phyloP scores from a whole-genome alignment of 2,888 invertebrate species.

The Drosophila anceps region DNA sequence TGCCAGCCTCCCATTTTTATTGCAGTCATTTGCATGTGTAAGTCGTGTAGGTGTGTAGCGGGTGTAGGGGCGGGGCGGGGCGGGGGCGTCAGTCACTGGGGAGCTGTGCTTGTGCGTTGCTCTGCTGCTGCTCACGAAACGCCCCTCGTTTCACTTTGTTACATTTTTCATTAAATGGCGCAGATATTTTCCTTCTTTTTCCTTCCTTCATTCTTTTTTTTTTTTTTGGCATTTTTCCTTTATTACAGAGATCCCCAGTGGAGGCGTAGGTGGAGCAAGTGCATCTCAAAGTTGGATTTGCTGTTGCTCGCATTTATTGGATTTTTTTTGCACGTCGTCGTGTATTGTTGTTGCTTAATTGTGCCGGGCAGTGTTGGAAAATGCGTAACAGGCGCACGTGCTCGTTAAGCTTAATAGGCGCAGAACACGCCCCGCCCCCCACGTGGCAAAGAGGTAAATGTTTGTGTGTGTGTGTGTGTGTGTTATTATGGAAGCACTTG shows the following conservation, averaged over 20 bases:
- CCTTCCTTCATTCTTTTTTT: slow-evolving; percentile 4
- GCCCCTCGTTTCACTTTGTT: slow-evolving; percentile 45
- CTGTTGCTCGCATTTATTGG: slow-evolving; percentile 57
- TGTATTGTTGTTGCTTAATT: slow-evolving; percentile 55
- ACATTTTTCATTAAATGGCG: slow-evolving; percentile 71
- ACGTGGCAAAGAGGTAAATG: slow-evolving; percentile 53
- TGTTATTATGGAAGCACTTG: slow-evolving; percentile 25
- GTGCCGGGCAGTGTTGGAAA: slow-evolving; percentile 50
- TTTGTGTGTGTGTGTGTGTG: slow-evolving; percentile 22
- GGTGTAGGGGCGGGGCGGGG: neutral
- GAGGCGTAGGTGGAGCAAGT: slow-evolving; percentile 10
- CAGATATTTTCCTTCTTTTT: slow-evolving; percentile 31
- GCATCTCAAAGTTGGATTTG: slow-evolving; percentile 30
- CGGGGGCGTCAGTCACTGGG: slow-evolving; percentile 63
- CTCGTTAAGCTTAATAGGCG: slow-evolving; percentile 52
- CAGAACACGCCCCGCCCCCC: slow-evolving; percentile 52
- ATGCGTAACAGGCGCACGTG: slow-evolving; percentile 37
- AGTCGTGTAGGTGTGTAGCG: slow-evolving; percentile 20
- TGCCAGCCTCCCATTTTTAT: slow-evolving; percentile 70
- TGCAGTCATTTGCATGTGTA: slow-evolving; percentile 76
- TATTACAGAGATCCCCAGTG: slow-evolving; percentile 43
- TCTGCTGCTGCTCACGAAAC: slow-evolving; percentile 23
- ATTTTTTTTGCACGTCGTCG: slow-evolving; percentile 53
- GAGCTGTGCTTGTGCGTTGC: slow-evolving; percentile 39
- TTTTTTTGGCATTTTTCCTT: slow-evolving; percentile 19